A percentile compares a stretch with the other conserved stretches of the same genome.
Conservation (phyloP, 2,113 vertebrate genomes). For the Phyllostomus hastatus region DNA sequence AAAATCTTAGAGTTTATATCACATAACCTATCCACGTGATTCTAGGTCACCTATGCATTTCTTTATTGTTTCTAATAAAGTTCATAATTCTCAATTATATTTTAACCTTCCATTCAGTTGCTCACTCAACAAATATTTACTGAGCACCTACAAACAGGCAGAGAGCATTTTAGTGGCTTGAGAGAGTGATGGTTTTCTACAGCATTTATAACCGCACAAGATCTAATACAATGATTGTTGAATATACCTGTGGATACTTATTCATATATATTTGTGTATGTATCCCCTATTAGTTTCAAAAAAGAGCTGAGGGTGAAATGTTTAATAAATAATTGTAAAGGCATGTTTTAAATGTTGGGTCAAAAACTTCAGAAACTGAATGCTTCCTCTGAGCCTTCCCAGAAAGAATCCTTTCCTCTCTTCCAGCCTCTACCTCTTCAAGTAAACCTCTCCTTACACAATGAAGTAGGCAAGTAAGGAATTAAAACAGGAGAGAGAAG, state of each 20-base stretch:
- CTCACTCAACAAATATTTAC: neutral
- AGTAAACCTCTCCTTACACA: neutral
- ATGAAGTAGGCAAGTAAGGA: neutral
- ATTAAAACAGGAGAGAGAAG: neutral
- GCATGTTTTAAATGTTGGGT: neutral
- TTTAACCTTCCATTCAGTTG: neutral
- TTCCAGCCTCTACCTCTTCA: neutral
- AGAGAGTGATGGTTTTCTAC: neutral
- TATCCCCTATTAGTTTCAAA: neutral
- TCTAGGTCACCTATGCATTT: neutral
- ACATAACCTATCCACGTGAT: neutral
- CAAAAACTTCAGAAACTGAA: conserved; percentile 13
- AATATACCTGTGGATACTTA: neutral
- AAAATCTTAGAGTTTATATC: neutral
- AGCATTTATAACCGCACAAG: neutral
- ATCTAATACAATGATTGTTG: neutral
- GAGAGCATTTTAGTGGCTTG: neutral
- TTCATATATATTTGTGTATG: neutral
- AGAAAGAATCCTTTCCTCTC: neutral
- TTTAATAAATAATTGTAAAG: neutral
- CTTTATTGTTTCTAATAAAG: neutral
- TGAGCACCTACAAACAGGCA: neutral
- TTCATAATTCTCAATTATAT: neutral
- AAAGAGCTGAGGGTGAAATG: neutral
- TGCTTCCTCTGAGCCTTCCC: neutral